Base-by-base conservation (phyloP, 2,888 invertebrate genomes). In the Euspilapteryx auroguttella region DNA sequence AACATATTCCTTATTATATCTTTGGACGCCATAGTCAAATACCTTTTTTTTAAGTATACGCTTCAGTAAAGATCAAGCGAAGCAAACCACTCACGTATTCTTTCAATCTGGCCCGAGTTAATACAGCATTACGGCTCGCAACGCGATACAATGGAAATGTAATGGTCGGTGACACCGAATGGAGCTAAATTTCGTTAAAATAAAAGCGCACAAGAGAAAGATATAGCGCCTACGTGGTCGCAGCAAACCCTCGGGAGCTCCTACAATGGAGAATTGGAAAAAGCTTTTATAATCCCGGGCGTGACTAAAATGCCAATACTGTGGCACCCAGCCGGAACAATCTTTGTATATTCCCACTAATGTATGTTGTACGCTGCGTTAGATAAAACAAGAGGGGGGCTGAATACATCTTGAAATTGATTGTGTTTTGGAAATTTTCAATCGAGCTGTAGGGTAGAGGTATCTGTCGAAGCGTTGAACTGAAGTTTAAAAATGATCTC, bases 251-350 rank as follows among this genome's bases (percentile, higher is more conserved):
- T 63, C 53, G 47, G 47, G 59, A 52, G 57, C 61, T 61, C 49
- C 56, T 55, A 61, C 71, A 63, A 65, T 64, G 58, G 73, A 65
- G 73, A 73, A 75, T 75, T 73, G 73, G 75, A 75, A 75, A 75
- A 75, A 69, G 73, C 73, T 75, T 73, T 73, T 75, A 75, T 75
- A 73, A 75, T 75, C 75, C 69, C 48, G 58, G 46, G 59, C 75
- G 75, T 73, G 75, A 71, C 66, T 58, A 53, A 71, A 73, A 75
- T 75, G 65, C 51, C 44, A 54, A 63, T 65, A 27, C 21, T 13
- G 21, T 13, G 21, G 13, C 13, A 4, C 25, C 25, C 10, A 17
- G 15, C 25, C 10, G 21, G 27, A 27, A 27, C 27, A 27, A 27
- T 27, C 12, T n/a, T n/a, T n/a, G n/a, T n/a, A n/a, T n/a, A n/a